phyloP scores from a whole-genome alignment of 2,888 invertebrate species.

The Torymus aiolomorphi region DNA sequence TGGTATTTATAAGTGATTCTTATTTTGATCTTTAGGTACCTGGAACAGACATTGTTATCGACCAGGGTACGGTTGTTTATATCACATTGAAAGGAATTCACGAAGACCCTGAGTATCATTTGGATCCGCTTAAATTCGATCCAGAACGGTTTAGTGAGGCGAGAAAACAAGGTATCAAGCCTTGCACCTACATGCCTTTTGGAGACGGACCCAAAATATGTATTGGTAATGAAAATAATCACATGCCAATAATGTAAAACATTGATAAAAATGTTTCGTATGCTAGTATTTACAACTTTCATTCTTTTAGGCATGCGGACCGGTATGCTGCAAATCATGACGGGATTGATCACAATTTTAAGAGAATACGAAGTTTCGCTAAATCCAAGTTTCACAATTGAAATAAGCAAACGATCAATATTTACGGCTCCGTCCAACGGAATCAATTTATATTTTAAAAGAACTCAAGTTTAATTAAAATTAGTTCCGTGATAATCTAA shows the following conservation, averaged over 20 bases:
- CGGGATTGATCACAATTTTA: conserved; percentile 65
- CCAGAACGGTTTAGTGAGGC: conserved; percentile 69
- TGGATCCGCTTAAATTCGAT: conserved; percentile 64
- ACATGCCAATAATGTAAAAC: no score
- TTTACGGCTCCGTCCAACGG: conserved; percentile 61
- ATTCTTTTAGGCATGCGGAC: conserved; percentile 62
- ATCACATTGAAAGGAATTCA: conserved; percentile 64
- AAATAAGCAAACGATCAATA: conserved; percentile 57
- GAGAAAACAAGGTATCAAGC: conserved; percentile 63
- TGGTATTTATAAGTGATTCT: no score
- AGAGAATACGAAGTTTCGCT: conserved; percentile 64
- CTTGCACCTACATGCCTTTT: conserved; percentile 67
- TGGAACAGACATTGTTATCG: conserved; percentile 64
- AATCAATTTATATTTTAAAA: conserved; percentile 59
- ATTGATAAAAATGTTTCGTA: no score
- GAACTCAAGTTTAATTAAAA: conserved; percentile 47
- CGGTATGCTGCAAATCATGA: conserved; percentile 63
- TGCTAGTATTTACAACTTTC: background rate
- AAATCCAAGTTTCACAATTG: conserved; percentile 58
- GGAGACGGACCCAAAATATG: conserved; percentile 68
- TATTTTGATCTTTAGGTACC: conserved; percentile 61
- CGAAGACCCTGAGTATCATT: conserved; percentile 62
- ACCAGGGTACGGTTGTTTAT: conserved; percentile 66
- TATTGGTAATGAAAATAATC: conserved; percentile 60
- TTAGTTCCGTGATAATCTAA: background rate